Percentiles rank a stretch among this genome's conserved stretches.
These are phyloP conservation scores for Montipora sp. DNA, from an alignment of 64 coral and sea anemone species.

Conservation along the genomic window DNA sequence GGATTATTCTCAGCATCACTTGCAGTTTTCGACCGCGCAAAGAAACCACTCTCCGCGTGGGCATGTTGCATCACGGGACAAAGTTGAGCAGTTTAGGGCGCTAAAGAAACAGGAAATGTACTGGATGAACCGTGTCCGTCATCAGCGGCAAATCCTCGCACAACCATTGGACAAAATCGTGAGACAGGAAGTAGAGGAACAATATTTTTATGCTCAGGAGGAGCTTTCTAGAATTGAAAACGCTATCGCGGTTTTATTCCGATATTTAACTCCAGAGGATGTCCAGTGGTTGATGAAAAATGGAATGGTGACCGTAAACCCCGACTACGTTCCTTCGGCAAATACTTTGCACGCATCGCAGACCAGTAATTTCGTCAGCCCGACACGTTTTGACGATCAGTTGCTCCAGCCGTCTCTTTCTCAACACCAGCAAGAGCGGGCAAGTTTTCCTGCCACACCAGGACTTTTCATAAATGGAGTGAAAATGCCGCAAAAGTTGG, in stretches of 20 bases:
- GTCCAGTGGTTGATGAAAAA: constrained; percentile 28
- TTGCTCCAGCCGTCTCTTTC: neutral
- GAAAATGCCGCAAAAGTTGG: neutral
- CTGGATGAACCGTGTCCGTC: constrained; percentile 44
- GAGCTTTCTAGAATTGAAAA: constrained; percentile 56
- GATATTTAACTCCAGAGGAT: constrained; percentile 26
- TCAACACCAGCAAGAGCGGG: constrained; percentile 9
- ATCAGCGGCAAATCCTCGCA: constrained; percentile 40
- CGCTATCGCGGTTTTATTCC: constrained; percentile 41
- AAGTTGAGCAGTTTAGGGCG: neutral
- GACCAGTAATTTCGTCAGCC: neutral
- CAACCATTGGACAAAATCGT: constrained; percentile 31
- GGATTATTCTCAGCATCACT: neutral
- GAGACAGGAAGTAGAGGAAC: constrained; percentile 53
- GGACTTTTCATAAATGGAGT: neutral
- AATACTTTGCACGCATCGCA: constrained; percentile 6
- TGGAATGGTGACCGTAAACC: neutral
- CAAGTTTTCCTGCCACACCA: neutral
- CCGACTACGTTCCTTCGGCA: neutral
- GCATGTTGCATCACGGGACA: neutral
- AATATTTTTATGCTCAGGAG: constrained; percentile 58
- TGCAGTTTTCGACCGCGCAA: neutral
- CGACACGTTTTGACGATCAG: neutral
- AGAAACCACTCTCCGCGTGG: neutral
- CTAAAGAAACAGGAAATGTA: constrained; percentile 52